Evolutionary conservation across 2,797 vertebrate species (phyloP), one percentile per base, ranked within the genome.

Genomic region (Acipenser transmontanus): DNA sequence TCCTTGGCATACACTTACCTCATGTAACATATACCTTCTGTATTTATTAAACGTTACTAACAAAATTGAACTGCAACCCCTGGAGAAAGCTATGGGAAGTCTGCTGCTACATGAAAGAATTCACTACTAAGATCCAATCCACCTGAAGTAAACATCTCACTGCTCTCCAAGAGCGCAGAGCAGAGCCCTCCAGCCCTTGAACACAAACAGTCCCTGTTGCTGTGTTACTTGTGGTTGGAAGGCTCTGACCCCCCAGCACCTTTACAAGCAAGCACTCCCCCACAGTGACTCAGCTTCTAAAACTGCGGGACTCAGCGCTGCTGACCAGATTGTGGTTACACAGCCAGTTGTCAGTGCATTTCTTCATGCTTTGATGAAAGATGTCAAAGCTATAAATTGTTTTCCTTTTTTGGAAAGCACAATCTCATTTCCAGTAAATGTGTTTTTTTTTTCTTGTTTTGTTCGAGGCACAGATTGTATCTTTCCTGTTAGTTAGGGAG

Each of bases 381-480:
- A 66, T 52, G 49, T 61, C 17, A 7, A 79, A 74, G 83, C 73
- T 79, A 85, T 91, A 89, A 90, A 89, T 88, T 87, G 85, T 88
- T 90, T 85, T 87, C 84, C 77, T 82, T 74, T 86, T 66, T 85
- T 88, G 83, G 87, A 89, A 83, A 81, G 76, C 73, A 79, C 86
- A 81, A 89, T 85, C 83, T 83, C 71, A 83, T 74, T 91, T 91
- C 89, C 89, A 90, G 89, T 87, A 90, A 91, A 68, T 63, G 74
- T 8, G 7, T 64, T 62, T 64, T 66, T 69, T 17, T 17, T 17
- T 17, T 17, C 17, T 17, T 17, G 17, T 17, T 13, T 54, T 17
- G 17, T 17, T 17, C 17, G 17, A 17, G 17, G 17, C 17, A 17
- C 17, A 17, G 17, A 17, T 17, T 49, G 7, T 8, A 17, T 17